phyloP scores from a whole-genome alignment of 2,888 invertebrate genomes.

The Lycaena phlaeas region DNA sequence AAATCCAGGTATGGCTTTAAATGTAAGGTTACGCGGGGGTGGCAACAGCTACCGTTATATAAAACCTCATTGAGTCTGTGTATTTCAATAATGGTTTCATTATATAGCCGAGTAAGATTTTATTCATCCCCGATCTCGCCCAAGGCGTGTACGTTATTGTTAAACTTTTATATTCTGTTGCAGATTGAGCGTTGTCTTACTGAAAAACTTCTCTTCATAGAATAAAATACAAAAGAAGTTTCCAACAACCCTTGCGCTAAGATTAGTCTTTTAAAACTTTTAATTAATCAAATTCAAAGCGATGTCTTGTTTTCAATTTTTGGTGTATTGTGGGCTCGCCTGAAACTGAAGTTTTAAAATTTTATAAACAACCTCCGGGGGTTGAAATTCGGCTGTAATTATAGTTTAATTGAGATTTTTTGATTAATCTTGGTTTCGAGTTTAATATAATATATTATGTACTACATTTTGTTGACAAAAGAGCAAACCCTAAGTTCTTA shows the following conservation, averaged over 20 bases:
- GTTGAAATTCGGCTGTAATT: too few species aligned
- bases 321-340: too few species aligned
- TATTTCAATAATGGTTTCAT: slow-evolving; percentile 29
- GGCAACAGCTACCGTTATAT: too few species aligned
- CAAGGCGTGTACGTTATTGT: slow-evolving; percentile 64
- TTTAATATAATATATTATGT: too few species aligned
- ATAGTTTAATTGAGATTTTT: too few species aligned
- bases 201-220: slow-evolving; percentile 62
- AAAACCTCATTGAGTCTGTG: too few species aligned
- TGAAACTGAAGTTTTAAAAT: not conserved
- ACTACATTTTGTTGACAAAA: too few species aligned
- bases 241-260: slow-evolving; percentile 57
- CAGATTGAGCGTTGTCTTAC: slow-evolving; percentile 65
- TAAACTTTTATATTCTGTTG: slow-evolving; percentile 69
- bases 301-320: slow-evolving; percentile 14
- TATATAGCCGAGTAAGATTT: slow-evolving; percentile 42
- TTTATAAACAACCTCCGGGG: too few species aligned
- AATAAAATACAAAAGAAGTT: slow-evolving; percentile 67
- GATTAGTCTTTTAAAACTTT: slow-evolving; percentile 63
- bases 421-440: too few species aligned
- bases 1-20: too few species aligned
- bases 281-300: slow-evolving; percentile 65
- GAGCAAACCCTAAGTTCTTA: too few species aligned
- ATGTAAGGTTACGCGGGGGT: too few species aligned
- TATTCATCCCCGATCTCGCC: slow-evolving; percentile 55